These are phyloP conservation scores for Xylocopa sonorina DNA, from an alignment of 1,140 invertebrate genomes.

Conservation along the genomic window DNA sequence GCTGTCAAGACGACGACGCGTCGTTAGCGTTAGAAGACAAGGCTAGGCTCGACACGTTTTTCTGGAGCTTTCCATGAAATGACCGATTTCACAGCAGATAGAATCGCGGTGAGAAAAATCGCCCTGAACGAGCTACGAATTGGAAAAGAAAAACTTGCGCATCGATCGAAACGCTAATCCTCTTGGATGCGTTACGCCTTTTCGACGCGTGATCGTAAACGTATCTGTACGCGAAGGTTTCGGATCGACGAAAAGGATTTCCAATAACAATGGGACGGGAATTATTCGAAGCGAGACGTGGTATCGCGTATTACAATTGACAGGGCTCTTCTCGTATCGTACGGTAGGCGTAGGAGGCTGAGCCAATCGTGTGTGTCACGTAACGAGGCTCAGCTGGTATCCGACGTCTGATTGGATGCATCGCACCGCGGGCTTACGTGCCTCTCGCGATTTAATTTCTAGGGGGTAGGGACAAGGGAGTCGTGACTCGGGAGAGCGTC, in stretches of 20 bases:
- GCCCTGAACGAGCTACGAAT: neutral
- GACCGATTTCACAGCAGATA: constrained; percentile 8
- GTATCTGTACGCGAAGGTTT: neutral
- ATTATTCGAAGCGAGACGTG: constrained; percentile 41
- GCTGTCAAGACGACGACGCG: neutral
- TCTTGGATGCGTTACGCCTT: neutral
- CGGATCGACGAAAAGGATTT: no score
- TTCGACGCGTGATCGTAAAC: no score
- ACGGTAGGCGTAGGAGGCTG: constrained; percentile 53
- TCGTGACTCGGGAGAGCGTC: constrained; percentile 70
- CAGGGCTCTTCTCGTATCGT: constrained; percentile 53
- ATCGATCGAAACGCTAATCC: neutral
- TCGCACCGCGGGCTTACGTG: constrained; percentile 61
- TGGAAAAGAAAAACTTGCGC: neutral
- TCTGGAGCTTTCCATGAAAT: constrained; percentile 40
- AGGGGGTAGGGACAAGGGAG: constrained; percentile 65
- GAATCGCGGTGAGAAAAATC: constrained; percentile 3
- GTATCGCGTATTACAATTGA: constrained; percentile 54
- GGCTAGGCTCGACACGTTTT: constrained; percentile 9
- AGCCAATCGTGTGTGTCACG: constrained; percentile 49
- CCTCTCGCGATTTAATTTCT: constrained; percentile 70
- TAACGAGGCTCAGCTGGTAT: constrained; percentile 28
- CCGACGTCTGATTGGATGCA: constrained; percentile 57
- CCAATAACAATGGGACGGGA: constrained; percentile 5
- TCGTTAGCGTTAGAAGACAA: neutral